Evolutionary conservation across 1,140 invertebrate genomes (phyloP), one percentile per base, ranked within the genome.

Genomic region (Nasonia longicornis): DNA sequence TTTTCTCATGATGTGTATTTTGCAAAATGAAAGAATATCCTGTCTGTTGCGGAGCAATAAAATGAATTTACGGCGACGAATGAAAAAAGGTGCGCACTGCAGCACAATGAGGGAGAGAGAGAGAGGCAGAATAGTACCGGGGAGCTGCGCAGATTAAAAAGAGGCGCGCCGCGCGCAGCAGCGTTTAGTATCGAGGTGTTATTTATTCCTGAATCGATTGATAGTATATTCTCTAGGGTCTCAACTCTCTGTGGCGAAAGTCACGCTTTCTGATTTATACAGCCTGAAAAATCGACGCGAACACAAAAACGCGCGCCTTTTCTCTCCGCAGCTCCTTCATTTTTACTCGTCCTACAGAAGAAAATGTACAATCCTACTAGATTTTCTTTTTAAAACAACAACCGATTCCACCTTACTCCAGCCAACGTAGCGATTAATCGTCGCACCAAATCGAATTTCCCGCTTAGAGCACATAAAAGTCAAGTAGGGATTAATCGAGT

Each of bases 191-290:
- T 72, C 35, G 70, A 72, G n/a, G 70, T 45, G 42, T 45, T 72
- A 72, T 72, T 72, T 72, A 72, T 48, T 72, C 22, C 22, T 22
- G 42, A 72, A 48, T 72, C 70, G 42, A 72, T 72, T 72, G 70
- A 72, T 72, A 72, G 70, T 35, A 42, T 10, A 48, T n/a, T 3
- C 16, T 58, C 29, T 38, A 31, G 31, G 31, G 31, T 35, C 31
- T 70, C 1, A 45, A 20, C 16, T 45, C 42, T 48, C 14, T 20
- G 42, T 38, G 42, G 70, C 70, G 70, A 72, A 72, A 72, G 70
- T 72, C 70, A 72, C 70, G 70, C 70, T 72, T 72, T 72, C 70
- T 72, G 70, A 72, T 72, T 72, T 72, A 72, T 72, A 48, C 20
- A 72, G 12, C 22, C 42, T n/a, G 38, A 72, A 72, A 72, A 72